Evolutionary conservation across 2,888 invertebrate genomes (phyloP).

Genomic region (Gastrophysa polygoni): DNA sequence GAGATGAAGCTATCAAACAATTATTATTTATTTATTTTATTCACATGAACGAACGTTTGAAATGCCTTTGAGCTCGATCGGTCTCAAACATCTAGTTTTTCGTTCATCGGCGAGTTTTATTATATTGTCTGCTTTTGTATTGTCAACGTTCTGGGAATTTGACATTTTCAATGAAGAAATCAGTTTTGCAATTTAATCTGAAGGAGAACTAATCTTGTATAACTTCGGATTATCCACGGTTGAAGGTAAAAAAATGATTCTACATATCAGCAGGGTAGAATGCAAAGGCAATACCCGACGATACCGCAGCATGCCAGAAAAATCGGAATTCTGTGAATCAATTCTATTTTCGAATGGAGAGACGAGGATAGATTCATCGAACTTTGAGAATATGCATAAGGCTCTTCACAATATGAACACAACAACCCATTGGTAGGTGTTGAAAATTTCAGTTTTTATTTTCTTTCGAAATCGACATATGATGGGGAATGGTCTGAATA

Average conservation of each 20-base stretch:
- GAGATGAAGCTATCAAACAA: not conserved
- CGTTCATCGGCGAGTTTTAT: constrained; percentile 20
- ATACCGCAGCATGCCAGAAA: no score
- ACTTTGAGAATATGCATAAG: no score
- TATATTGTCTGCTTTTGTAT: constrained; percentile 20
- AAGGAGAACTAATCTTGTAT: constrained; percentile 44
- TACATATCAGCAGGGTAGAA: not conserved
- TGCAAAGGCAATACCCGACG: not conserved
- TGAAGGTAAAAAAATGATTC: not conserved
- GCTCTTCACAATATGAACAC: no score
- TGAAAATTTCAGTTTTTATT: no score
- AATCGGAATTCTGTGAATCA: no score
- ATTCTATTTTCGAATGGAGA: no score
- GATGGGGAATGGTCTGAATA: no score
- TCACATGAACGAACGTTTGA: constrained; percentile 3
- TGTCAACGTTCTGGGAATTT: constrained; percentile 45
- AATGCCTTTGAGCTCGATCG: constrained; percentile 12
- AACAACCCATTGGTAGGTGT: no score
- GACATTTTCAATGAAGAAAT: constrained; percentile 48
- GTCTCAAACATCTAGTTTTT: constrained; percentile 4
- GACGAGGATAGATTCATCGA: no score
- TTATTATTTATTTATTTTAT: not conserved
- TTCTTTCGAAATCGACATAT: no score
- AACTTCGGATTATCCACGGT: constrained; percentile 44
- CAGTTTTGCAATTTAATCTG: constrained; percentile 45